Evolutionary conservation across 2,113 vertebrate genomes (phyloP).

Genomic region (Syrmaticus mikado): DNA sequence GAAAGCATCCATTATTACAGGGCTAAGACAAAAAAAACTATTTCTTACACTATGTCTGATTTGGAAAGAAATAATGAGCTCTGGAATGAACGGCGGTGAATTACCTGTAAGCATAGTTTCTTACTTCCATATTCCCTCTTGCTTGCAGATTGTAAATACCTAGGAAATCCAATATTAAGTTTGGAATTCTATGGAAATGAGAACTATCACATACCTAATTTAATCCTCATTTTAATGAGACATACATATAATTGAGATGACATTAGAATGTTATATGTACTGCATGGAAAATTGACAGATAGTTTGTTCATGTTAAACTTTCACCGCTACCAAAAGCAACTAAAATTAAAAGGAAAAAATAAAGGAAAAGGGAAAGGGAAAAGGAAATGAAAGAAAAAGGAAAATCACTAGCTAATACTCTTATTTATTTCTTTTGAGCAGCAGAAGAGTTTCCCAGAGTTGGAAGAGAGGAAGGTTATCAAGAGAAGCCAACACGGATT

Average conservation of each 20-base stretch:
- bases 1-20: not conserved
- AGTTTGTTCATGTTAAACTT: not conserved
- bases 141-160: slow-evolving; percentile 3
- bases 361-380: not conserved
- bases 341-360: not conserved
- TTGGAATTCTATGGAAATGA: slow-evolving; percentile 45
- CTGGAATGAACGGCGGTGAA: not conserved
- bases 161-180: not conserved
- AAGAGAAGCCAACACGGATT: too few species aligned
- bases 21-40: not conserved
- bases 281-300: not conserved
- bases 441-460: not conserved
- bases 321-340: not conserved
- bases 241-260: slow-evolving; percentile 6
- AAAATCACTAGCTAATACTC: not conserved
- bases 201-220: slow-evolving; percentile 30
- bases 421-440: slow-evolving; percentile 2
- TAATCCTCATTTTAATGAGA: slow-evolving; percentile 48
- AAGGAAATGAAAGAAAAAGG: not conserved
- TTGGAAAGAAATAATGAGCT: not conserved
- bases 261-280: not conserved
- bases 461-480: too few species aligned
- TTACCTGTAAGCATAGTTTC: not conserved
- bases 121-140: slow-evolving; percentile 2
- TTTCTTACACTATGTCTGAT: not conserved